These are phyloP conservation scores for Hydraecia micacea DNA, from an alignment of 2,888 invertebrate genomes.

Conservation along the genomic window DNA sequence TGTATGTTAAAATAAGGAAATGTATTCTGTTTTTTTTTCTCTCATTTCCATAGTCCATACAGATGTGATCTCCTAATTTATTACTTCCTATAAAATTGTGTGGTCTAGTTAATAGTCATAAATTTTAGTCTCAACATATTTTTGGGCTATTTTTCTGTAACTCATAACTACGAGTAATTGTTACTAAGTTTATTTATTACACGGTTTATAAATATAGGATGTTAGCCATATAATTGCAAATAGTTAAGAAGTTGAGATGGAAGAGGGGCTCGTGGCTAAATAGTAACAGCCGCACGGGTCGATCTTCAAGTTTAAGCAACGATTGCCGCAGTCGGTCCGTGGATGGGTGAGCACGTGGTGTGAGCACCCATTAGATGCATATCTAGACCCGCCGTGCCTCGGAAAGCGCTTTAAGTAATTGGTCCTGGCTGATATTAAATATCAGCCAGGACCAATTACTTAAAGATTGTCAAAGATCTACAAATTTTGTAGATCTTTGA, in stretches of 20 bases:
- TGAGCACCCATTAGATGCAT: background rate
- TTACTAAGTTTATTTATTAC: slow-evolving; percentile 5
- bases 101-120: slow-evolving; percentile 49
- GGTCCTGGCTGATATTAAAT: background rate
- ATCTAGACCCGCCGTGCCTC: background rate
- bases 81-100: slow-evolving; percentile 47
- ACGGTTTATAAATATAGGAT: background rate
- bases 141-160: slow-evolving; percentile 18
- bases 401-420: background rate
- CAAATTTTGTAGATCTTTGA: background rate
- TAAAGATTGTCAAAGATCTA: no score
- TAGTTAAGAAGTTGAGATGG: background rate
- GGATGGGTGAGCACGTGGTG: background rate
- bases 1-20: slow-evolving; percentile 34
- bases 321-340: background rate
- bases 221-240: background rate
- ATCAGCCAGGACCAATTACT: no score
- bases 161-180: slow-evolving; percentile 8
- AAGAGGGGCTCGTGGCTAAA: background rate
- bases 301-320: background rate
- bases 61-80: slow-evolving; percentile 58
- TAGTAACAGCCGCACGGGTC: background rate
- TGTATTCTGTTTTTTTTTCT: slow-evolving; percentile 31
- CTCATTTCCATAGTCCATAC: slow-evolving; percentile 38
- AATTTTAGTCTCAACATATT: slow-evolving; percentile 38